Percentiles rank a stretch among this genome's conserved stretches.
phyloP scores from a whole-genome alignment of 2,113 vertebrate genomes.

The Esox niger region DNA sequence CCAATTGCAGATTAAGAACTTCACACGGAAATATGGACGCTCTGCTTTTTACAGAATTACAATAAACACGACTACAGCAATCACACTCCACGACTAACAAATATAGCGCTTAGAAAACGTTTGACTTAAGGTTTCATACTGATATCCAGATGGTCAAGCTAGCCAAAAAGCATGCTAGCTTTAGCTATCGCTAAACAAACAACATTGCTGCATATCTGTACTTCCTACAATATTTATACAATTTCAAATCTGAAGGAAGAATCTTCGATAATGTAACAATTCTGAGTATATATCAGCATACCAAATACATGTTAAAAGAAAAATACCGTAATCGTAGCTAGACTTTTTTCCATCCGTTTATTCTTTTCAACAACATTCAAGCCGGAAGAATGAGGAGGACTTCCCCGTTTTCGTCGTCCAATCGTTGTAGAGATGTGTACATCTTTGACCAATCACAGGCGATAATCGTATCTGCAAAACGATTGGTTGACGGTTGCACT shows the following conservation, averaged over 20 bases:
- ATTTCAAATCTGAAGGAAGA: not conserved
- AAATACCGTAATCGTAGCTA: conserved; percentile 45
- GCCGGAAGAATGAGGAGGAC: conserved; percentile 60
- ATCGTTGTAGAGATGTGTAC: conserved; percentile 13
- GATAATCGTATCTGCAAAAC: not conserved
- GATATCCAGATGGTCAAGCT: not conserved
- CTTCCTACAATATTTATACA: conserved; percentile 20
- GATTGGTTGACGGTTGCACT: not conserved
- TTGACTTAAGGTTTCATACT: not conserved
- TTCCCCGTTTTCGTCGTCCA: conserved; percentile 33
- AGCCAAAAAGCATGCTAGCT: not conserved
- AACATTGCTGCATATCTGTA: not conserved
- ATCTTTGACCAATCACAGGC: not conserved
- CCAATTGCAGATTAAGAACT: too few relatives aligned
- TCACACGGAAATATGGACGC: not conserved
- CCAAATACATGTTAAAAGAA: not conserved
- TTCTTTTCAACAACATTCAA: conserved; percentile 58
- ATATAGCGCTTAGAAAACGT: not conserved
- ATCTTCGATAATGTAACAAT: not conserved
- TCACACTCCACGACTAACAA: not conserved
- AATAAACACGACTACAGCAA: not conserved
- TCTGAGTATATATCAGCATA: not conserved
- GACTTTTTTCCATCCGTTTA: conserved; percentile 71
- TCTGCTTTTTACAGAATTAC: not conserved
- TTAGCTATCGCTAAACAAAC: not conserved